A percentile compares a stretch with the other conserved stretches of the same genome.
phyloP scores from a whole-genome alignment of 2,113 vertebrate genomes.

The Brevimyrus niger region DNA sequence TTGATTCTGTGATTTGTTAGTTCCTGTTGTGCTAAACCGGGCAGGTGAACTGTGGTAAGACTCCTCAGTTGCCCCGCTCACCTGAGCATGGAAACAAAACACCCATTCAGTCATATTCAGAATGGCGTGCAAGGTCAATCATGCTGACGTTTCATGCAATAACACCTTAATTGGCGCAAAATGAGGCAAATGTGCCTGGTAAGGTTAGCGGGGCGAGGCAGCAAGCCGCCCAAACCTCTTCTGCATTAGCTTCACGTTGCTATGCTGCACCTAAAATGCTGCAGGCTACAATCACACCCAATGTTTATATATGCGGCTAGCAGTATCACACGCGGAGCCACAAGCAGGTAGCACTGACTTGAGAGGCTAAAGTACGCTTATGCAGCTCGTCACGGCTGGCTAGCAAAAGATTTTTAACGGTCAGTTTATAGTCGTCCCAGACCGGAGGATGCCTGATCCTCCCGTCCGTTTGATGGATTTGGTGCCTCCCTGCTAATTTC shows the following conservation, averaged over 20 bases:
- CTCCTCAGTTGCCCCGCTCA: not conserved
- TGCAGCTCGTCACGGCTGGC: not conserved
- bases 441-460: not conserved
- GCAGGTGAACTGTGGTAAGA: not conserved
- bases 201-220: not conserved
- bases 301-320: not conserved
- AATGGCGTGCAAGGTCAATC: not conserved
- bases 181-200: not conserved
- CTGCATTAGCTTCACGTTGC: not conserved
- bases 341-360: not conserved
- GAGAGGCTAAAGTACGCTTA: not conserved
- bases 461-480: not conserved
- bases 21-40: not conserved
- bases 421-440: not conserved
- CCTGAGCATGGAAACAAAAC: not conserved
- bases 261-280: not conserved
- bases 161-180: not conserved
- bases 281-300: not conserved
- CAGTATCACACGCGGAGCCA: not conserved
- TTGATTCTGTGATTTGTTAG: not conserved
- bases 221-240: not conserved
- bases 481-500: not conserved
- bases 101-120: not conserved
- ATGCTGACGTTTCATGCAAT: not conserved
- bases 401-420: not conserved